Base-by-base conservation (phyloP, 30 jellyfish, hydroid and myxozoan species). In the Aurelia coerulea region DNA sequence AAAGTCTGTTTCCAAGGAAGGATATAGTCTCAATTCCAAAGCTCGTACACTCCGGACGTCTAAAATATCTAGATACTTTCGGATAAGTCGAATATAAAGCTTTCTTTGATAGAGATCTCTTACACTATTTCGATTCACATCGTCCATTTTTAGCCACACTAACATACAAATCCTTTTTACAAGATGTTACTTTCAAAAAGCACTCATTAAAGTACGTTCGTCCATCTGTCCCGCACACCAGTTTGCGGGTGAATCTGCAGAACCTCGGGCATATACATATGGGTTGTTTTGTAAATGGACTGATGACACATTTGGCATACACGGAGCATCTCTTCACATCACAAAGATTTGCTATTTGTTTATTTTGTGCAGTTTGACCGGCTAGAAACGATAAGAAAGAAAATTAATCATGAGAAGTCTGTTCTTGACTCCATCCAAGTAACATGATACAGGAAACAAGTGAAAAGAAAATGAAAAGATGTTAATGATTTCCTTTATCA, bases 151-250 rank as follows among this genome's bases (percentile, higher is more conserved):
- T 29, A 17, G 19, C 85, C 49, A 17, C 76, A 34, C 39, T 5
- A n/a, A 89, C 83, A 39, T 42, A 63, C 18, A 80, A 62, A 14
- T 73, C 76, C 49, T 63, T 68, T 88, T 67, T 62, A 65, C 97
- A 89, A 7, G 97, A 89, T 1, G 14, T 8, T 35, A 78, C 90
- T 51, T 72, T 59, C 90, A 89, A 42, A n/a, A 89, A 19, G 68
- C 97, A 89, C 14, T 89, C 97, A 63, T 80, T 89, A 13, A 60
- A 50, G 73, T 89, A 89, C 2, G 86, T 80, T 13, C 89, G 39
- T 13, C 92, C 92, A 59, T 89, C 87, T 14, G 84, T 62, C 12
- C 92, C 92, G 78, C 97, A 89, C 4, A 89, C 69, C 29, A 62
- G 53, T 4, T 71, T 68, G 10, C 77, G 80, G 18, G 7, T 33